These are phyloP conservation scores for Cosmia trapezina DNA, from an alignment of 2,888 invertebrate genomes.

Conservation along the genomic window DNA sequence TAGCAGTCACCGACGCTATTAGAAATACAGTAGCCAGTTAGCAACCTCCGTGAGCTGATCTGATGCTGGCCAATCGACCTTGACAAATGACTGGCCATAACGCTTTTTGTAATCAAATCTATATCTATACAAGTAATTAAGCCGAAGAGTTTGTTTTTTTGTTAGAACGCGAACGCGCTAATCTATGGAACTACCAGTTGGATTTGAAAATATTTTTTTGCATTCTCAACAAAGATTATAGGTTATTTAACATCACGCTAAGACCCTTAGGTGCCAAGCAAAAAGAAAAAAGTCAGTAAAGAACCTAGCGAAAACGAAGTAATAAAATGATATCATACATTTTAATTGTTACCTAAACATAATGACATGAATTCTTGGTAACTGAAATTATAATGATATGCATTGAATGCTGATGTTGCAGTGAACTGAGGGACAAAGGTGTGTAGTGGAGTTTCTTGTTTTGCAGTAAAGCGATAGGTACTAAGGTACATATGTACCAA, in stretches of 20 bases:
- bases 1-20: constrained; percentile 37
- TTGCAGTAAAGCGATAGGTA: background rate
- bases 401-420: constrained; percentile 3
- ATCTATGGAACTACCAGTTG: no score
- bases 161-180: no score
- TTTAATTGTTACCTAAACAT: background rate
- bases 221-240: no score
- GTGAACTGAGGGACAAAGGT: background rate
- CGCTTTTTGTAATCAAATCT: constrained; percentile 25
- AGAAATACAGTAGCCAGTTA: constrained; percentile 17
- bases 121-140: no score
- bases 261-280: no score
- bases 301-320: no score
- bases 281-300: no score
- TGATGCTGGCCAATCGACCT: constrained; percentile 44
- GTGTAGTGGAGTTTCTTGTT: background rate
- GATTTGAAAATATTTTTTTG: no score
- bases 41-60: constrained; percentile 21
- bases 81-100: constrained; percentile 40
- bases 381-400: background rate
- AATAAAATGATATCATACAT: no score
- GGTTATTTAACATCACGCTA: no score
- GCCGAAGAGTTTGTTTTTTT: no score
- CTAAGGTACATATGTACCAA: background rate
- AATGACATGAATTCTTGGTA: constrained; percentile 11